Evolutionary conservation across 2,797 vertebrate genomes (phyloP).

Genomic region (Siniperca obscura): DNA sequence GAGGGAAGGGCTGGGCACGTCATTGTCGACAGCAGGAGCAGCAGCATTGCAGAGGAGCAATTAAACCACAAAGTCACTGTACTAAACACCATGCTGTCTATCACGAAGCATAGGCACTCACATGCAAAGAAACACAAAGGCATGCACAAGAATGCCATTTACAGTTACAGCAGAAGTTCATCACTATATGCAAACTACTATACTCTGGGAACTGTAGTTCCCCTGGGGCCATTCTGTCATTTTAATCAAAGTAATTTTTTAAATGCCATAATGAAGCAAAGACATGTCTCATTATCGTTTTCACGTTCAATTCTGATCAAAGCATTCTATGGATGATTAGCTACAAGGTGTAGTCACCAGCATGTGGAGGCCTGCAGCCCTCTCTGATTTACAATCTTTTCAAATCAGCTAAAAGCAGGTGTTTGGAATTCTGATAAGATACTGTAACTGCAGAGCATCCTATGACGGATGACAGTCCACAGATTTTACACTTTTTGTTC

Average conservation of each 20-base stretch:
- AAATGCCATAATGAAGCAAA: background rate
- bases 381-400: background rate
- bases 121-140: background rate
- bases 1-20: constrained; percentile 58
- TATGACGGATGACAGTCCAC: background rate
- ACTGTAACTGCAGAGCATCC: background rate
- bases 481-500: background rate
- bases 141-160: background rate
- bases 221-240: background rate
- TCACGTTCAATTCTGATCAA: background rate
- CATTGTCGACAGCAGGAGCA: constrained; percentile 34
- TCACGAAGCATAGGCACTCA: constrained; percentile 1
- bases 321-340: background rate
- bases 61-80: constrained; percentile 56
- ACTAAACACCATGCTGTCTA: background rate
- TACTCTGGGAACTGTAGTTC: too few relatives aligned
- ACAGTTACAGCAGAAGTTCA: background rate
- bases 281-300: background rate
- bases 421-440: background rate
- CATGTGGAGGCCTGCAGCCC: constrained; percentile 11
- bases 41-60: constrained; percentile 43
- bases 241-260: background rate
- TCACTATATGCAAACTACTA: background rate
- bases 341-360: background rate
- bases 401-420: constrained; percentile 20